These are phyloP conservation scores for Pelecanoides urinatrix DNA, from an alignment of 2,113 vertebrate species.

Conservation along the genomic window DNA sequence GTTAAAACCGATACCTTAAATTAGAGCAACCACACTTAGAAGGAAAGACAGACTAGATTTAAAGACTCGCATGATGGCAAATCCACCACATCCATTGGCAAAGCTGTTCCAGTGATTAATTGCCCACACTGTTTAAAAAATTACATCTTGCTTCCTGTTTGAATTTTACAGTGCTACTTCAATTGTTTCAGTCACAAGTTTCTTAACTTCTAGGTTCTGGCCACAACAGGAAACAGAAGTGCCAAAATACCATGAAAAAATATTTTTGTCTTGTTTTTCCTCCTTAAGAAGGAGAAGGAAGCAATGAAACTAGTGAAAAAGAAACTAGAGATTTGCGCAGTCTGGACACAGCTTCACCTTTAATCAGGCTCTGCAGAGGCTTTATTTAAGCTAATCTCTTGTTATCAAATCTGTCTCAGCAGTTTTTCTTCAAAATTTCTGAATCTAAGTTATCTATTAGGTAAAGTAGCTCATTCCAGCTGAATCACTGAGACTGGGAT, in stretches of 20 bases:
- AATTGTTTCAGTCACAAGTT: constrained; percentile 45
- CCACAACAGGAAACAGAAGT: constrained; percentile 61
- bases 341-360: not conserved
- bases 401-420: not conserved
- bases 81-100: not conserved
- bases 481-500: not conserved
- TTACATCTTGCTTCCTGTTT: constrained; percentile 41
- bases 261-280: constrained; percentile 17
- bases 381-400: not conserved
- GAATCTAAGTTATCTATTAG: not conserved
- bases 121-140: not conserved
- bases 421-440: not conserved
- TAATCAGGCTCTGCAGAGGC: not conserved
- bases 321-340: not conserved
- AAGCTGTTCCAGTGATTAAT: constrained; percentile 27
- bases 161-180: constrained; percentile 28
- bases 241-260: constrained; percentile 43
- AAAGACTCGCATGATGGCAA: not conserved
- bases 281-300: constrained; percentile 20
- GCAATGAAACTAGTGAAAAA: not conserved
- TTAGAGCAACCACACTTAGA: not conserved
- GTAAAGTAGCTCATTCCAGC: not conserved
- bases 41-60: not conserved
- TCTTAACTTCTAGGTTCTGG: constrained; percentile 33
- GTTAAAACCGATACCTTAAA: not conserved